phyloP scores from a whole-genome alignment of 2,888 invertebrate genomes.

The Latrodectus elegans region DNA sequence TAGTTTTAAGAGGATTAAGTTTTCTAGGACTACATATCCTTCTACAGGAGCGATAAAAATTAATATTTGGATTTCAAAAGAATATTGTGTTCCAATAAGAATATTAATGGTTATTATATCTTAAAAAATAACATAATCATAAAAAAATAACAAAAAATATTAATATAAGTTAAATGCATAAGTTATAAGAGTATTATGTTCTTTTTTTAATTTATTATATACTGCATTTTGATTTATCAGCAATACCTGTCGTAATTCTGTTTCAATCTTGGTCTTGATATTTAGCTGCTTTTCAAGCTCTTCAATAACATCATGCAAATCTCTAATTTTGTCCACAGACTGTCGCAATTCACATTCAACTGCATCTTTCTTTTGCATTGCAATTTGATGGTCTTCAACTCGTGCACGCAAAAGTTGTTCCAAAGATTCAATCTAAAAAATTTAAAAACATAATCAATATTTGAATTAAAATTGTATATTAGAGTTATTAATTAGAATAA shows the following conservation, averaged over 20 bases:
- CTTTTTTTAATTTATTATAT: too few species aligned
- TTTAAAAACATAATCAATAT: background rate
- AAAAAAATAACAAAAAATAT: too few species aligned
- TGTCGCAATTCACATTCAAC: constrained; percentile 84
- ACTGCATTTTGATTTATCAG: too few species aligned
- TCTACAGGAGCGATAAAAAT: too few species aligned
- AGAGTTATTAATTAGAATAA: background rate
- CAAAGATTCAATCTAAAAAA: constrained; percentile 80
- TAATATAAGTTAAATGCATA: too few species aligned
- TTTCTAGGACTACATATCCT: too few species aligned
- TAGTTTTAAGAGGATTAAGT: too few species aligned
- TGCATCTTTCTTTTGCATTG: constrained; percentile 77
- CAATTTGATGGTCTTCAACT: constrained; percentile 72
- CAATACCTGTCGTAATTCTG: constrained; percentile 79
- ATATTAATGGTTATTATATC: too few species aligned
- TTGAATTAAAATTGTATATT: background rate
- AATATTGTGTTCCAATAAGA: too few species aligned
- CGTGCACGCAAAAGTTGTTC: constrained; percentile 80
- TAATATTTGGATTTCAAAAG: too few species aligned
- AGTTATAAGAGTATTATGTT: too few species aligned
- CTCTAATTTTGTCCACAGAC: constrained; percentile 84
- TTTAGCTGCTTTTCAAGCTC: constrained; percentile 86
- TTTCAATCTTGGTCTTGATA: constrained; percentile 80
- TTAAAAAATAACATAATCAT: too few species aligned
- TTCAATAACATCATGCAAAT: constrained; percentile 85